phyloP scores from a whole-genome alignment of 1,140 invertebrate genomes.

The Tetranychus cinnabarinus region DNA sequence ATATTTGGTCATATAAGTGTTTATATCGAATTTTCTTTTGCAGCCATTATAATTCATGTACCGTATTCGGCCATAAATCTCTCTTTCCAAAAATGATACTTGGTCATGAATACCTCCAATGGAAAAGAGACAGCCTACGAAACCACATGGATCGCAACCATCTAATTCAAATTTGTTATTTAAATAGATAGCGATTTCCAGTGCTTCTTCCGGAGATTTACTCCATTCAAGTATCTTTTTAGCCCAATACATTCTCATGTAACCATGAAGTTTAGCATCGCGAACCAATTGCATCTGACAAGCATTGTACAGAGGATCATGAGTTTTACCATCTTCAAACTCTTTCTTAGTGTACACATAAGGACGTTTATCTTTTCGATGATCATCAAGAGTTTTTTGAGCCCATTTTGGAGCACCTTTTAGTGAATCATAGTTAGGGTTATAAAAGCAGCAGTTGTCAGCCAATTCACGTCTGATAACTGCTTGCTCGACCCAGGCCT shows the following conservation, averaged over 20 bases:
- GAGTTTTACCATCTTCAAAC: conserved; percentile 43
- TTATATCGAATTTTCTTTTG: conserved; percentile 60
- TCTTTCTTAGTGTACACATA: conserved; percentile 45
- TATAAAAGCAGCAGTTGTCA: conserved; percentile 79
- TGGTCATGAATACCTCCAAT: conserved; percentile 74
- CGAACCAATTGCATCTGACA: conserved; percentile 46
- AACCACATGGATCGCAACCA: conserved; percentile 68
- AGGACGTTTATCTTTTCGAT: conserved; percentile 49
- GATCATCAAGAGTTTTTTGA: conserved; percentile 43
- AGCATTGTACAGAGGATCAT: conserved; percentile 77
- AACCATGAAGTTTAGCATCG: conserved; percentile 76
- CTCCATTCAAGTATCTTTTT: conserved; percentile 80
- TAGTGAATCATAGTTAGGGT: conserved; percentile 51
- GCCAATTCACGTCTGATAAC: conserved; percentile 60
- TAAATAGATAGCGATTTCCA: conserved; percentile 47
- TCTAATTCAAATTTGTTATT: conserved; percentile 72
- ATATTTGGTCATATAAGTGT: conserved; percentile 27
- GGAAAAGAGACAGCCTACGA: conserved; percentile 68
- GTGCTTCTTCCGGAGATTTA: conserved; percentile 43
- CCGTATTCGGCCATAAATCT: conserved; percentile 72
- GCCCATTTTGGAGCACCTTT: conserved; percentile 51
- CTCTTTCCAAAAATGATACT: conserved; percentile 45
- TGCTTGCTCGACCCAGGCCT: conserved; percentile 58
- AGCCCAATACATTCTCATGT: conserved; percentile 80
- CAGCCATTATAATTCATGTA: conserved; percentile 79